Conservation (phyloP, 1,140 invertebrate species). For the Pseudomyrmex concolor region DNA sequence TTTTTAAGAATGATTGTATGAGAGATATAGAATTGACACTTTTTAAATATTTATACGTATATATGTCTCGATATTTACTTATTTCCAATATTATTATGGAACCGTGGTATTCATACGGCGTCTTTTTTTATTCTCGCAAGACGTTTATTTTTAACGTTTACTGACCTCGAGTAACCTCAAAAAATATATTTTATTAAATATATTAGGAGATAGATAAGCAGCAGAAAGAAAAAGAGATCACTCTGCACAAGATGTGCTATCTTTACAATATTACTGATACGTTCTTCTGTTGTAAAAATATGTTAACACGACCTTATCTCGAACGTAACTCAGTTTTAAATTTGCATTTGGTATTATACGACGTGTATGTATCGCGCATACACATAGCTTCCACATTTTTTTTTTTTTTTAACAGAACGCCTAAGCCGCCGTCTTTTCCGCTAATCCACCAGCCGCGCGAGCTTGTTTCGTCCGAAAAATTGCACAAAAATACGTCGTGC, state of each 20-base stretch:
- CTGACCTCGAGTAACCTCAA: neutral
- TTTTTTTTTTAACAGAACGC: neutral
- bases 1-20: constrained; percentile 16
- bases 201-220: neutral
- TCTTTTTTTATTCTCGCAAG: neutral
- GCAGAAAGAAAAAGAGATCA: neutral
- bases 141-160: constrained; percentile 27
- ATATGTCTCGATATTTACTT: neutral
- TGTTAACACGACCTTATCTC: no score
- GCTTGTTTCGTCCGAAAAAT: constrained; percentile 28
- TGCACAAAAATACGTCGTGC: constrained; percentile 15
- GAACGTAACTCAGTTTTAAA: neutral
- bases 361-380: neutral
- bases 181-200: neutral
- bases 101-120: neutral
- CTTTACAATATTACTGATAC: no score
- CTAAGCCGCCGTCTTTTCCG: neutral
- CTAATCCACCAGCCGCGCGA: constrained; percentile 18
- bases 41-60: constrained; percentile 11
- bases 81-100: constrained; percentile 27
- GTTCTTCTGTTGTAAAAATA: no score
- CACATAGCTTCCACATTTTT: neutral
- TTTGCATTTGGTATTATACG: neutral
- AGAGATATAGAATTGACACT: constrained; percentile 9
- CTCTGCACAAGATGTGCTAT: no score